Evolutionary conservation across 2,113 vertebrate species (phyloP), one percentile per base, ranked within the genome.

Genomic region (Serinus canaria): DNA sequence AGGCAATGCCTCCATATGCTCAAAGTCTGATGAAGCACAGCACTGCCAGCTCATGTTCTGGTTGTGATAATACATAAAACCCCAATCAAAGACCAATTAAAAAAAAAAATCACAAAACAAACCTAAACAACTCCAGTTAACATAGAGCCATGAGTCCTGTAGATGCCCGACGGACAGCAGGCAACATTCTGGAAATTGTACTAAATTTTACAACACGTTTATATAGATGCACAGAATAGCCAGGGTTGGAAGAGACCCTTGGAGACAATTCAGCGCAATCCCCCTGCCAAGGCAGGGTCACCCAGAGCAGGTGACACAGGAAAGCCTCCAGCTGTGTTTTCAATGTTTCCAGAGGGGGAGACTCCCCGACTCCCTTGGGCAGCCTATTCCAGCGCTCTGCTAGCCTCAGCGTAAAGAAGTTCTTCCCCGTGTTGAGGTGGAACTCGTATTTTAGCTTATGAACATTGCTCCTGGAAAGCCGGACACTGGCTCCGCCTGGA

Each of bases 21-120:
- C 7, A 4, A 1, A 2, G 1, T 39, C 6, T 25, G 59, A n/a
- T 7, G 2, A 33, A 43, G 13, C 4, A 1, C 44, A 50, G 16
- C 33, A 24, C 37, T 10, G 10, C 25, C 1, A 7, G 37, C 27
- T 35, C 28, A 7, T 0, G 8, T 15, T 60, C 25, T 27, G 23
- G 2, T 31, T 46, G 35, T 8, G 31, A 20, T 1, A 18, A 55
- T 4, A 30, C 3, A 8, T 13, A 76, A 69, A 69, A 31, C 17
- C 31, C 30, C 55, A 60, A 14, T 17, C 37, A 60, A 47, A 43
- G 10, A 6, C 20, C 30, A 75, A 14, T 9, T 25, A 24, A 59
- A 41, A 62, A 58, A 35, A 9, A 27, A 52, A 43, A 19, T 7
- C 6, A 22, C 20, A 24, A 55, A 77, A 11, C 19, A 17, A 87